Base-by-base conservation (phyloP, 2,797 vertebrate genomes). In the Salmo trutta region DNA sequence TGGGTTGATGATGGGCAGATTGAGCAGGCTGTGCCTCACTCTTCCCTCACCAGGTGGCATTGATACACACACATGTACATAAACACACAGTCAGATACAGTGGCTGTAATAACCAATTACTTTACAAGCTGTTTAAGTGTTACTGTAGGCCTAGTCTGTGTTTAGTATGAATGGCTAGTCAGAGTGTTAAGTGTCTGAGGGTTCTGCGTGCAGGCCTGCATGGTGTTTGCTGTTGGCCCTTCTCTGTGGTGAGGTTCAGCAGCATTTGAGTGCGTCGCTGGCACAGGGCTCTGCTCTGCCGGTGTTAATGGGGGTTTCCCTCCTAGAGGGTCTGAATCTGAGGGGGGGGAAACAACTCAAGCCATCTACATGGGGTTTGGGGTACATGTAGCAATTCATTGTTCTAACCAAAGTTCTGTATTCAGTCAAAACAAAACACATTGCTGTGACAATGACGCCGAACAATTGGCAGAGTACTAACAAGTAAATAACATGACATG, bases 1-100 rank as follows among this genome's bases (percentile, higher is more conserved):
- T 10, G 87, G 87, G 78, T 92, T 83, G 15, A 93, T 81, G 74
- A 71, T 59, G 33, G 89, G 87, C 51, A 83, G 71, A 65, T 21
- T 80, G 73, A 85, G 24, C 76, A 75, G 75, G 75, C 70, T 85
- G 66, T 72, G 73, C 4, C 73, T 66, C 71, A 79, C 74, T 84
- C 81, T 92, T 67, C 72, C 75, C 52, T 91, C 86, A 19, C 77
- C 27, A 71, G 81, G n/a, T 59, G 82, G 24, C 67, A 56, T 92
- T 93, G 73, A 27, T 1, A 47, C 41, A 47, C 41, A 47, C 41
- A 47, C 41, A 33, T 33, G 41, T 12, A 12, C 41, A 47, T 36
- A 72, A 24, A 56, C 27, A 73, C 52, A 10, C 73, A 74, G 67
- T 74, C n/a, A 81, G 41, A 41, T 33, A 83, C 2, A 52, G 19